Conservation (phyloP, 2,888 invertebrate species). For the Melanophora roralis region DNA sequence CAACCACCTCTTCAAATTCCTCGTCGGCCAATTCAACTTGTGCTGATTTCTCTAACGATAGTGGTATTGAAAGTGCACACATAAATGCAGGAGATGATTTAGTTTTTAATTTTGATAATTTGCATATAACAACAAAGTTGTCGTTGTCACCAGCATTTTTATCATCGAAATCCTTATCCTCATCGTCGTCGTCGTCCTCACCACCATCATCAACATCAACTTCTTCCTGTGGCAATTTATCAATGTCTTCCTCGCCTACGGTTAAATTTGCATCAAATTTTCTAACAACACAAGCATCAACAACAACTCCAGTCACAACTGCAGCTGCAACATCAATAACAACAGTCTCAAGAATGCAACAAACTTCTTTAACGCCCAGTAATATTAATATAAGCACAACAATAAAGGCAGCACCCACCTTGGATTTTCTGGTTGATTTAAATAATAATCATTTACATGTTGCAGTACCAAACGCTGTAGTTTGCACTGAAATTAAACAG, state of each 20-base stretch:
- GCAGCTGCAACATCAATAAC: constrained; percentile 19
- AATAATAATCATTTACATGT: constrained; percentile 67
- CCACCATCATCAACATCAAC: constrained; percentile 27
- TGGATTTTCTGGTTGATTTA: constrained; percentile 69
- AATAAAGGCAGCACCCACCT: constrained; percentile 66
- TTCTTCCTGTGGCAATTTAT: constrained; percentile 57
- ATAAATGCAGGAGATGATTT: constrained; percentile 71
- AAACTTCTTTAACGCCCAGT: constrained; percentile 46
- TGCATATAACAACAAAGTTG: constrained; percentile 67
- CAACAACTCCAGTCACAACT: constrained; percentile 18
- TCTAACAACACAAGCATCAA: constrained; percentile 50
- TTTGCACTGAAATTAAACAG: constrained; percentile 43
- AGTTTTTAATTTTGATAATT: constrained; percentile 76
- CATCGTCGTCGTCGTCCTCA: constrained; percentile 16
- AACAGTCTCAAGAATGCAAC: constrained; percentile 45
- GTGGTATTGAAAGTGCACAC: constrained; percentile 72
- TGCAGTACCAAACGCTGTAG: constrained; percentile 34
- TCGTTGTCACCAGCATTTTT: constrained; percentile 35
- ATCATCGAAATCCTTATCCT: constrained; percentile 12
- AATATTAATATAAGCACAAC: constrained; percentile 54
- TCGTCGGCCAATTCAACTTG: constrained; percentile 43
- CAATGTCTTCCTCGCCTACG: constrained; percentile 59
- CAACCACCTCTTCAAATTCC: constrained; percentile 40
- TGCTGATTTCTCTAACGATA: constrained; percentile 69
- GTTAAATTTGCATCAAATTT: constrained; percentile 59